Evolutionary conservation across 1,140 invertebrate genomes (phyloP), one percentile per base, ranked within the genome.

Genomic region (Meloidogyne hapla): DNA sequence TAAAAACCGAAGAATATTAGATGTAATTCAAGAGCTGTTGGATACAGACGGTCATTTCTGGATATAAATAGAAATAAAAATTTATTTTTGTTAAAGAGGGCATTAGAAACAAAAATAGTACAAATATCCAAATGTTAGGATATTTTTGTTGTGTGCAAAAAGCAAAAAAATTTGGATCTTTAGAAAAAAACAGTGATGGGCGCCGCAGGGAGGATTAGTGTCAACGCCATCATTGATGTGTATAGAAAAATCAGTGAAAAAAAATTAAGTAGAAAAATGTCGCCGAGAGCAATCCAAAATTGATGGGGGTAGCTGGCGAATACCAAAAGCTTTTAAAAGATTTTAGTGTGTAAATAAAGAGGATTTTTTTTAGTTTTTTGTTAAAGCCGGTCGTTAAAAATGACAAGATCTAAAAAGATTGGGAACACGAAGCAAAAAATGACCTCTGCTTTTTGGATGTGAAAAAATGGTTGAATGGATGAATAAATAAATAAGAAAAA

Each of bases 381-480:
- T 56, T 56, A 56, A 56, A 56, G 48, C n/a, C 48, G 48, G 48
- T 56, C 48, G 48, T n/a, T 48, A 56, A 56, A 56, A 56, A 56
- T 6, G 18, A n/a, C 40, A 42, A 42, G 40, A 42, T 42, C 13
- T 10, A 42, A 56, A 56, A 8, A 56, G 45, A n/a, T 56, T 56
- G 48, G 4, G 48, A 56, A 56, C 48, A 56, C 48, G n/a, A 56
- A 56, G 48, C 48, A 56, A 56, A 56, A 21, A 56, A 15, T 56
- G 48, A 56, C 48, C 48, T 56, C 48, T 56, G 48, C 48, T 56
- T 56, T 56, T 56, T 56, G 18, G 48, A 18, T n/a, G 18, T n/a
- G n/a, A n/a, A 18, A 56, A 56, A 56, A 56, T 56, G 48, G 48
- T 56, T 18, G n/a, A 21, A 48, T 48, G 45, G 45, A 48, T 48